Conservation (phyloP, 2,888 invertebrate genomes). For the Brenthis ino region DNA sequence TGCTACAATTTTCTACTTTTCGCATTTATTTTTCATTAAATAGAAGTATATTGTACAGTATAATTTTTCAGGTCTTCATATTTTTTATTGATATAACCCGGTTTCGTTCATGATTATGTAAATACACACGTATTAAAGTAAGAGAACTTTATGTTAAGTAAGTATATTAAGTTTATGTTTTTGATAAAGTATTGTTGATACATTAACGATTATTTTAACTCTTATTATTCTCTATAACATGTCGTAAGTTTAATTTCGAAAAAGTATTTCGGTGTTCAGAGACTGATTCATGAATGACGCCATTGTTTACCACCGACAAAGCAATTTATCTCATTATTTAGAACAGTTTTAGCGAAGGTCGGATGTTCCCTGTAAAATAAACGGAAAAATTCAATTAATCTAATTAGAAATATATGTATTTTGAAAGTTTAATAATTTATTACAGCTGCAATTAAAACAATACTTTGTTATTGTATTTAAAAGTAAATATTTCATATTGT, state of each 20-base stretch:
- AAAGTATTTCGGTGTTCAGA: too few species aligned
- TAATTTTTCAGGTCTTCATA: background rate
- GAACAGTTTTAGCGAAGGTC: conserved; percentile 29
- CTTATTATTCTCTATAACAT: too few species aligned
- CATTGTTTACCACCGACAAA: conserved; percentile 41
- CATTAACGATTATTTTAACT: too few species aligned
- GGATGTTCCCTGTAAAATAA: conserved; percentile 9
- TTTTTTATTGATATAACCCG: background rate
- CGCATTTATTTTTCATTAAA: background rate
- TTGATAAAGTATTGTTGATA: background rate
- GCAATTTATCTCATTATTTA: conserved; percentile 25
- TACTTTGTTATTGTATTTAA: background rate
- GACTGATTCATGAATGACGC: conserved; percentile 40
- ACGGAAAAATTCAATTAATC: conserved; percentile 17
- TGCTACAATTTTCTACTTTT: background rate
- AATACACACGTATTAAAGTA: conserved; percentile 3
- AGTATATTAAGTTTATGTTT: background rate
- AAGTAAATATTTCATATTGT: background rate
- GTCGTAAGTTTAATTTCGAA: too few species aligned
- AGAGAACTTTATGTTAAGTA: background rate
- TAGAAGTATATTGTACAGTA: background rate
- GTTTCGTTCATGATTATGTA: conserved; percentile 3
- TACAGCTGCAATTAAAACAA: too few species aligned
- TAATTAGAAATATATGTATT: background rate
- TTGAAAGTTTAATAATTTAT: too few species aligned